Percentiles rank a stretch among this genome's conserved stretches.
phyloP scores from a whole-genome alignment of 1,140 invertebrate species.

The Zaprionus kolodkinae region DNA sequence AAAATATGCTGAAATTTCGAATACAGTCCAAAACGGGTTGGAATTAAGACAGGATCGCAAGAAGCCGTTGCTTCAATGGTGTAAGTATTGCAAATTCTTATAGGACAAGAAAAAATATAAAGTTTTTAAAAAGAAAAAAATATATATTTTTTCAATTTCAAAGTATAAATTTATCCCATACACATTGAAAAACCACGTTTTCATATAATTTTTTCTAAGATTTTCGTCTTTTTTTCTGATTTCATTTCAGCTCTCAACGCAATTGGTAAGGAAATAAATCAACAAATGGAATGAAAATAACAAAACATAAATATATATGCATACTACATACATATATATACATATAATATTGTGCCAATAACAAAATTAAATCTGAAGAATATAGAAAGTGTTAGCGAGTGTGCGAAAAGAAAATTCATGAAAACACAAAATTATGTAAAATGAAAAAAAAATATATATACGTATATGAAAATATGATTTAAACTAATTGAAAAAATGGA shows the following conservation, averaged over 20 bases:
- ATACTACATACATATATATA: constrained; percentile 18
- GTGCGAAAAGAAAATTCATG: constrained; percentile 21
- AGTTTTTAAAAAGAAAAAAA: neutral
- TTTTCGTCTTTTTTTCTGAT: constrained; percentile 10
- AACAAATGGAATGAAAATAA: constrained; percentile 29
- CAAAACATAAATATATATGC: constrained; percentile 5
- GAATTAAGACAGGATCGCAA: constrained; percentile 31
- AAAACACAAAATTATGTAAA: constrained; percentile 10
- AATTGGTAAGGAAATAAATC: constrained; percentile 69
- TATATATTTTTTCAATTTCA: neutral
- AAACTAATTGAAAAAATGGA: constrained; percentile 12
- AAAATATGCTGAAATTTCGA: constrained; percentile 63
- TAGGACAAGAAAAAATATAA: neutral
- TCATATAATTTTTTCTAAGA: constrained; percentile 14
- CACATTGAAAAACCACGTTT: neutral
- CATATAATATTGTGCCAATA: constrained; percentile 17
- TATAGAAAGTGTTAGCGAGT: constrained; percentile 38
- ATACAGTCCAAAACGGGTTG: constrained; percentile 67
- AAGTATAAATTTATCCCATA: too few relatives aligned
- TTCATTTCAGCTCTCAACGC: constrained; percentile 57
- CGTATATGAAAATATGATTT: neutral
- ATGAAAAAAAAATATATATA: constrained; percentile 10
- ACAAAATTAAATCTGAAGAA: constrained; percentile 11
- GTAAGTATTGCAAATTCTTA: constrained; percentile 50
- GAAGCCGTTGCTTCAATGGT: constrained; percentile 55